Base-by-base conservation (phyloP, 2,888 invertebrate species). In the Morinoia aosen region DNA sequence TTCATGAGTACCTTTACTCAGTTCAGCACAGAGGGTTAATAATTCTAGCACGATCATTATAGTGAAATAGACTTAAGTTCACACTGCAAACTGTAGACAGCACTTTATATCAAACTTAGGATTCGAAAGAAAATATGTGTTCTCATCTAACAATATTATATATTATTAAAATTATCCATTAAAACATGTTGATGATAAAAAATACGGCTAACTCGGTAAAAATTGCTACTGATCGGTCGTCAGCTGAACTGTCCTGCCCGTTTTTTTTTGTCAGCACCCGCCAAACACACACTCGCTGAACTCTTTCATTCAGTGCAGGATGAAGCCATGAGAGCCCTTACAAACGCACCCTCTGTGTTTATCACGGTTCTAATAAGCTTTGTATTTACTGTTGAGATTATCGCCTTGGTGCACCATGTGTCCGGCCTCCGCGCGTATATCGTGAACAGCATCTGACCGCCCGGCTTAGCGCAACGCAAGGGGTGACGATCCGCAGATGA, bases 311-410 rank as follows among this genome's bases (percentile, higher is more conserved):
- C 25, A 76, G 33, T 33, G 25, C 16, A 76, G 76, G 76, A 76
- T 76, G 76, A 76, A 76, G 76, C 40, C 40, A 90, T 90, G 11
- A 90, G 76, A 90, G 40, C 90, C 90, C 90, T 90, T 40, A 19
- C 90, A 48, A 40, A 76, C 8, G 76, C 40, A 93, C 93, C 93
- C 93, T 93, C 93, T n/a, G 56, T 93, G 93, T 93, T 93, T 93
- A 57, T 56, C 57, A 57, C n/a, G 57, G 56, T 48, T 48, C 57
- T 93, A 93, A 93, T 93, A 93, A 93, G 93, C 93, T 93, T 93
- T 93, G 93, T 93, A 93, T 93, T 93, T 93, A 93, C 93, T 57
- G 58, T 48, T 56, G 57, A 48, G 93, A 93, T 93, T 57, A 93
- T 93, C 93, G 56, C 57, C 93, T 57, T 10, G 33, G 57, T 57